Conservation (phyloP, 1,140 invertebrate genomes). For the Frieseomelitta varia region DNA sequence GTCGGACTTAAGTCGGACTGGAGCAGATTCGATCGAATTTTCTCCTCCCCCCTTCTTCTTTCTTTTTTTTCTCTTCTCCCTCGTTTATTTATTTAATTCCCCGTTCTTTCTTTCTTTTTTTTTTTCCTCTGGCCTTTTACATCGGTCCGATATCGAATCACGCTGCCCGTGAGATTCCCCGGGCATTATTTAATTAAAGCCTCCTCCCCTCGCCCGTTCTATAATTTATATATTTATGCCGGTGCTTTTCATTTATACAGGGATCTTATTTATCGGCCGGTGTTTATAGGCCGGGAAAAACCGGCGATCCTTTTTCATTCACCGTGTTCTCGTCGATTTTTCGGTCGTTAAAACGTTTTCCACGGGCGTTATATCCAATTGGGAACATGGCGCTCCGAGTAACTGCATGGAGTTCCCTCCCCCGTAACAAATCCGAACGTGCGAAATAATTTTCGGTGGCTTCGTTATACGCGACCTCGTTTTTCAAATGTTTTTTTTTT, state of each 20-base stretch:
- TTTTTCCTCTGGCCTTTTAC: not conserved
- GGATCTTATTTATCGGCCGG: not conserved
- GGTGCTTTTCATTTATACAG: not conserved
- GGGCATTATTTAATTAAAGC: conserved; percentile 4
- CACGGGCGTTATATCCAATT: not conserved
- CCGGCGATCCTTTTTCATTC: not conserved
- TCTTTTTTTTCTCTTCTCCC: no score
- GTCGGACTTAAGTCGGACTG: conserved; percentile 12
- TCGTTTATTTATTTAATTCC: not conserved
- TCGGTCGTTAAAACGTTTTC: not conserved
- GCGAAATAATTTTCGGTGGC: not conserved
- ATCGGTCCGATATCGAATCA: conserved; percentile 3
- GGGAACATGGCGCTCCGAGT: not conserved
- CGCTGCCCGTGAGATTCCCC: not conserved
- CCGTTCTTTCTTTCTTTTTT: not conserved
- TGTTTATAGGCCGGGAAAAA: not conserved
- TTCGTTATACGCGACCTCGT: not conserved
- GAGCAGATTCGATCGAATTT: conserved; percentile 8
- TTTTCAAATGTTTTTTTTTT: not conserved
- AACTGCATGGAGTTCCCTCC: not conserved
- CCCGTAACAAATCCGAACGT: not conserved
- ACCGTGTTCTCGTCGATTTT: not conserved
- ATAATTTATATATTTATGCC: conserved; percentile 10
- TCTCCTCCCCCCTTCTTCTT: no score
- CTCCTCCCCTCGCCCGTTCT: not conserved